A percentile compares a stretch with the other conserved stretches of the same genome.
These are phyloP conservation scores for Anarhynchus alexandrinus DNA, from an alignment of 2,113 vertebrate species.

Conservation along the genomic window DNA sequence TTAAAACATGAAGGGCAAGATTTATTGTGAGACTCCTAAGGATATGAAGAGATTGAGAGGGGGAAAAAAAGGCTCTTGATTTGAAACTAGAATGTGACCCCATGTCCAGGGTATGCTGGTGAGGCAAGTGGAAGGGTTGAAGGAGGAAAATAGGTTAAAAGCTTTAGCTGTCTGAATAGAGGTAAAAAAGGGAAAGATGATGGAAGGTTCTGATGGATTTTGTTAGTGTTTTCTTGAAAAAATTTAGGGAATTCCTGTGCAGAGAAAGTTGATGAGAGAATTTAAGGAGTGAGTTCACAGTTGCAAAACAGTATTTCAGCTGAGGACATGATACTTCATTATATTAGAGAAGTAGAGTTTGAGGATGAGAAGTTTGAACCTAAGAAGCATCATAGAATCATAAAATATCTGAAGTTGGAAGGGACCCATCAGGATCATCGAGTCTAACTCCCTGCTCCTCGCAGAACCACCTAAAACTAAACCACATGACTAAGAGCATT, in stretches of 20 bases:
- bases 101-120: not conserved
- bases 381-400: not conserved
- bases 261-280: not conserved
- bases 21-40: slow-evolving; percentile 35
- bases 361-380: not conserved
- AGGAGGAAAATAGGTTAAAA: not conserved
- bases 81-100: not conserved
- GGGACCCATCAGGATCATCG: accelerated
- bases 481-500: not conserved
- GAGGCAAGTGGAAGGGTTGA: not conserved
- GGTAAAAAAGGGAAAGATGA: not conserved
- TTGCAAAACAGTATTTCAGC: not conserved
- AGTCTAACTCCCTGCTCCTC: not conserved
- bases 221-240: not conserved
- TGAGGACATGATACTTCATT: not conserved
- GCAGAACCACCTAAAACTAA: not conserved
- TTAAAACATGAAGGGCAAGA: slow-evolving; percentile 20
- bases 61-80: not conserved
- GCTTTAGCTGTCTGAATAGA: not conserved
- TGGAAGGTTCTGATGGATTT: not conserved
- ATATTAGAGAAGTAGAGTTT: not conserved
- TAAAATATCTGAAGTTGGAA: not conserved
- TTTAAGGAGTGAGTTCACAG: not conserved
- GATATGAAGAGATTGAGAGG: not conserved
- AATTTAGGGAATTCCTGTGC: not conserved